Conservation (phyloP, 1,140 invertebrate genomes). For the Latrodectus geometricus region DNA sequence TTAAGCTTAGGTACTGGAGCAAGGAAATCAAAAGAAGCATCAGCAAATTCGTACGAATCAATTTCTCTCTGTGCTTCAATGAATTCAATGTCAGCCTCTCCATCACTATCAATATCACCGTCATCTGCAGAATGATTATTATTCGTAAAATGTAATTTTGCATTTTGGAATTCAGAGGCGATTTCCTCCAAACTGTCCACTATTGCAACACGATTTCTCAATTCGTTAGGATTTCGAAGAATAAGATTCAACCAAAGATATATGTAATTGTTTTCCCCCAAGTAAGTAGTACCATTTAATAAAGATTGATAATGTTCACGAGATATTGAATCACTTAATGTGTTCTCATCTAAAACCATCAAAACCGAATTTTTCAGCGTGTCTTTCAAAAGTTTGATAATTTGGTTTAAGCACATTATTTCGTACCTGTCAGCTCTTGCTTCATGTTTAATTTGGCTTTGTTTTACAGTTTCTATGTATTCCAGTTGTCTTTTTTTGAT, state of each 20-base stretch:
- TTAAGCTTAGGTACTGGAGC: neutral
- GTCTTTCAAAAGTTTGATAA: neutral
- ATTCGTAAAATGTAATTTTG: neutral
- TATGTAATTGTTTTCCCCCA: neutral
- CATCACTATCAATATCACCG: constrained; percentile 12
- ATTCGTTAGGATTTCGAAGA: neutral
- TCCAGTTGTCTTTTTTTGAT: neutral
- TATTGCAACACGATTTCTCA: neutral
- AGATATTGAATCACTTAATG: neutral
- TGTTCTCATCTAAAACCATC: neutral
- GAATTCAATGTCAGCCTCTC: constrained; percentile 44
- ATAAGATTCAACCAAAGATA: neutral
- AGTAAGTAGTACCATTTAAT: neutral
- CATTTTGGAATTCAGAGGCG: neutral
- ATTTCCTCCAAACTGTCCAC: neutral
- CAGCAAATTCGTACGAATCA: constrained; percentile 27
- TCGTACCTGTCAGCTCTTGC: neutral
- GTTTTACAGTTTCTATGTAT: neutral
- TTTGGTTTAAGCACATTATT: neutral
- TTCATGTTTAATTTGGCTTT: neutral
- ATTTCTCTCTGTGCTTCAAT: constrained; percentile 30
- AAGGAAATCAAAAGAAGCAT: constrained; percentile 4
- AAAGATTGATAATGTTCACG: neutral
- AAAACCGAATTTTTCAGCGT: neutral
- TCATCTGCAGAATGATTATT: neutral